phyloP scores from a whole-genome alignment of 1,140 invertebrate genomes.

The Lucilia cuprina region DNA sequence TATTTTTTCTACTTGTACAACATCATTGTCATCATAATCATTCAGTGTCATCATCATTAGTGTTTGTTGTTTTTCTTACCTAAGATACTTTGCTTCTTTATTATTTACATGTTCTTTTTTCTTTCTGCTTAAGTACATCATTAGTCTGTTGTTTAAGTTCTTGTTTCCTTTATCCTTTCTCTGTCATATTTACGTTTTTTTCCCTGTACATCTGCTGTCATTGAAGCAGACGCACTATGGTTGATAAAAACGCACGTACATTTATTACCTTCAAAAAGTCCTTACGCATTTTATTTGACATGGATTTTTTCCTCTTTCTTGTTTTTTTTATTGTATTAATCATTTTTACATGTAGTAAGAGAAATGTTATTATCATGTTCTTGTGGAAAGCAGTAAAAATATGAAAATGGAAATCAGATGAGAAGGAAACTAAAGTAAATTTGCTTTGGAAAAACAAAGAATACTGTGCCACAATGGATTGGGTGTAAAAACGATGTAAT shows the following conservation, averaged over 20 bases:
- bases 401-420: neutral
- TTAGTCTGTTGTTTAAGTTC: constrained; percentile 11
- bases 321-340: neutral
- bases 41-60: neutral
- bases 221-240: neutral
- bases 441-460: neutral
- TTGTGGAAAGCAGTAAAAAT: neutral
- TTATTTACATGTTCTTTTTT: constrained; percentile 3
- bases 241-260: neutral
- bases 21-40: too few species aligned
- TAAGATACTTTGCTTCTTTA: neutral
- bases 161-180: neutral
- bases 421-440: neutral
- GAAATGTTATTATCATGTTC: neutral
- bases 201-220: neutral
- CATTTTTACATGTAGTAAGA: neutral
- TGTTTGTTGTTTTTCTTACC: neutral
- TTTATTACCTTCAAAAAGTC: neutral
- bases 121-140: neutral
- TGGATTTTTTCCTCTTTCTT: neutral
- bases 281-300: neutral
- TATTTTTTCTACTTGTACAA: neutral
- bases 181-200: neutral
- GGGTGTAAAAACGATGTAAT: neutral
- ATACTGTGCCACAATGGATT: neutral